Base-by-base conservation (phyloP, 2,797 vertebrate genomes). In the Lutjanus campechanus region DNA sequence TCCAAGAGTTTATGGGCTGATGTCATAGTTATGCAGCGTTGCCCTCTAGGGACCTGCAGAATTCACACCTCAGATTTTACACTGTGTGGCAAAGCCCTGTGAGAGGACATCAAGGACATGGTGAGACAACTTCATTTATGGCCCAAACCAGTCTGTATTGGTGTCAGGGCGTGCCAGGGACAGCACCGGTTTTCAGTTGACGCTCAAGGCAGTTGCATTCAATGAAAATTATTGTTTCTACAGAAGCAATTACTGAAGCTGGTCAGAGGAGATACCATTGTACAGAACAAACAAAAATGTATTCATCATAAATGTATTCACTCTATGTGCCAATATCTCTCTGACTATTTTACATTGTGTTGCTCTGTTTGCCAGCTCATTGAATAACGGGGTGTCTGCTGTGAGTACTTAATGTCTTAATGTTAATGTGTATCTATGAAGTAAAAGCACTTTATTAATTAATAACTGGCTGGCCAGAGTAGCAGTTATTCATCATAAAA, bases 21-120 rank as follows among this genome's bases (percentile, higher is more conserved):
- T 93, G 95, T 95, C 92, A 94, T 93, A 84, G 89, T 93, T 93
- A 86, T 91, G 89, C 87, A 84, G 89, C 1, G 41, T 87, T 92
- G 89, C 81, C 85, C 90, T 90, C 81, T 72, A 49, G 89, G 81
- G 82, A 84, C 84, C 72, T 82, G 86, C 86, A 85, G 86, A 89
- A 93, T 90, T 91, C 84, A 82, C 93, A 94, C 92, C 90, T 93
- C 85, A 76, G 88, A 90, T 92, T 93, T 93, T 90, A 91, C 22
- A 46, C 83, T 59, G 73, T 81, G 87, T 84, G 83, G 89, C 77
- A 78, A 88, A 88, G 77, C 85, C 76, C 82, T 79, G 36, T 41
- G 65, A 88, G 82, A 87, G 73, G 68, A 87, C 79, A 77, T 81
- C 77, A 79, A 89, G 82, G 91, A 89, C 76, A 25, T 10, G 25